Percentiles rank a stretch among this genome's conserved stretches.
Evolutionary conservation across 2,888 invertebrate genomes (phyloP).

Genomic region (Melinaea menophilus): DNA sequence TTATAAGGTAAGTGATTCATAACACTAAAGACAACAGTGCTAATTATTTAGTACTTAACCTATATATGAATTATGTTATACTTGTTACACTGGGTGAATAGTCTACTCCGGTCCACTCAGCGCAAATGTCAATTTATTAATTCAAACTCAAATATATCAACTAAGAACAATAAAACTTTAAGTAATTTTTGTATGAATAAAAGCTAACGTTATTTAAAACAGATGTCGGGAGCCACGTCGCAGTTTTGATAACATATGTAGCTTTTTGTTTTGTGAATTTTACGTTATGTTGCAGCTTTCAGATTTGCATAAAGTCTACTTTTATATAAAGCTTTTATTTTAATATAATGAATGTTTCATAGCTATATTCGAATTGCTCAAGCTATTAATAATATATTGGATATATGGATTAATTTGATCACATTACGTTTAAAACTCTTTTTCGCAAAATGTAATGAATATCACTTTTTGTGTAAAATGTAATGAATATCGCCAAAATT

Average conservation of each 20-base stretch:
- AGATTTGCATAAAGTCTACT: slow-evolving; percentile 54
- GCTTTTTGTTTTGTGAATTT: slow-evolving; percentile 2
- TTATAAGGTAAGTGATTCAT: no score
- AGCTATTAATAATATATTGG: slow-evolving; percentile 26
- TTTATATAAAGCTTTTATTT: slow-evolving; percentile 45
- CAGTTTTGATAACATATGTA: slow-evolving; percentile 3
- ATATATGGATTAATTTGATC: slow-evolving; percentile 41
- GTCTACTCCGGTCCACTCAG: no score
- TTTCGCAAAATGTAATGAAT: no score
- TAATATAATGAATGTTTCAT: slow-evolving; percentile 43
- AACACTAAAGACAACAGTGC: no score
- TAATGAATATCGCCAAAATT: no score
- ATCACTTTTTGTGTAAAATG: no score
- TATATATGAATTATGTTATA: no score
- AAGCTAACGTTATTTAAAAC: slow-evolving; percentile 1
- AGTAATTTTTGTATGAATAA: neutral
- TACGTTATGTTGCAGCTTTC: slow-evolving; percentile 16
- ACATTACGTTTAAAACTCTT: slow-evolving; percentile 32
- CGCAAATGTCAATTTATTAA: no score
- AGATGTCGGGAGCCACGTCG: neutral
- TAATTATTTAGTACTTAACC: no score
- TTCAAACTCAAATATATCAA: no score
- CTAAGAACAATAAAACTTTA: neutral
- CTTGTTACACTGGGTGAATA: no score
- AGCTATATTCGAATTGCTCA: slow-evolving; percentile 36